Evolutionary conservation across 1,140 invertebrate genomes (phyloP).

Genomic region (Drosophila prosaltans): DNA sequence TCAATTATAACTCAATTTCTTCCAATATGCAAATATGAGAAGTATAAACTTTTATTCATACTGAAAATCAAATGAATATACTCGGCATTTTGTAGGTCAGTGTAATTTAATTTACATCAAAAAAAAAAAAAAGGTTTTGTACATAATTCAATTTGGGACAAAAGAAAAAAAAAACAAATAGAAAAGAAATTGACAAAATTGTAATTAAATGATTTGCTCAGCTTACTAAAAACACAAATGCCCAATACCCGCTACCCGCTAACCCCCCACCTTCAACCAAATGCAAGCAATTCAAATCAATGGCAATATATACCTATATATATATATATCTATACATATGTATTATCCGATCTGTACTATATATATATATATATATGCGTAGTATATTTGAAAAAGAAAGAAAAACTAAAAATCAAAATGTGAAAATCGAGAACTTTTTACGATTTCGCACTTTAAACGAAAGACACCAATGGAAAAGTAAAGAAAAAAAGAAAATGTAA

Average conservation of each 20-base stretch:
- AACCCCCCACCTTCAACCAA: background rate
- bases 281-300: background rate
- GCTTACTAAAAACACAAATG: slow-evolving; percentile 1
- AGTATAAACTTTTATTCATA: too few relatives aligned
- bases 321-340: background rate
- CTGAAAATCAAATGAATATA: background rate
- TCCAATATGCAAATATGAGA: too few relatives aligned
- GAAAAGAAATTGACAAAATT: background rate
- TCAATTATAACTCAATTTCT: too few relatives aligned
- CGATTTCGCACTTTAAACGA: background rate
- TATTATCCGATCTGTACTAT: background rate
- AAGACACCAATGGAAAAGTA: background rate
- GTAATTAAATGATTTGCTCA: slow-evolving; percentile 7
- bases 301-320: background rate
- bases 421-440: background rate
- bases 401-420: background rate
- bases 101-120: slow-evolving; percentile 4
- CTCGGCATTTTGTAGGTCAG: background rate
- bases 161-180: too few relatives aligned
- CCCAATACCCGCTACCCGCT: background rate
- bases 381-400: background rate
- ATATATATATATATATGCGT: background rate
- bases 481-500: background rate
- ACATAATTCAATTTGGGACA: background rate
- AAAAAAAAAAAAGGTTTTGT: slow-evolving; percentile 9